phyloP scores from a whole-genome alignment of 37 sponge, comb jelly and placozoan species.

The Tethya wilhelma region DNA sequence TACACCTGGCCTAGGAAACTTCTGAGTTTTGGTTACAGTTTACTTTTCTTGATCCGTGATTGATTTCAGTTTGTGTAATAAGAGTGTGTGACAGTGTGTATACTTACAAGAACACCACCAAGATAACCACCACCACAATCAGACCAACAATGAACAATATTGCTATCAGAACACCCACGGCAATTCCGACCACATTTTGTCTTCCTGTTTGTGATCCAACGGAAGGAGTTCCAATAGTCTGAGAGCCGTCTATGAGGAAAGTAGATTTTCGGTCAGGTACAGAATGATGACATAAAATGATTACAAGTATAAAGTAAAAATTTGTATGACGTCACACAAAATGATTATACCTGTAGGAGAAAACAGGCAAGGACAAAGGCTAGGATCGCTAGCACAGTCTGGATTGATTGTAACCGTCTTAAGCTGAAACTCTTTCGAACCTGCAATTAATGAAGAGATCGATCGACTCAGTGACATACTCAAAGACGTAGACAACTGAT shows the following conservation, averaged over 20 bases:
- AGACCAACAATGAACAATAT: background rate
- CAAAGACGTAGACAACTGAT: no score
- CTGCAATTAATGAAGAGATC: background rate
- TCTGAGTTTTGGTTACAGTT: no score
- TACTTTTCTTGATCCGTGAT: no score
- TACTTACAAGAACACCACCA: background rate
- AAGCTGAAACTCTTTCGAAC: background rate
- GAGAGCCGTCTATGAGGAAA: no score
- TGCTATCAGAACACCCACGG: background rate
- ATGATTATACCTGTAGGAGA: constrained; percentile 4
- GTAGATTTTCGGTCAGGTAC: no score
- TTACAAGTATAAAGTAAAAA: background rate
- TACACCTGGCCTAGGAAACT: no score
- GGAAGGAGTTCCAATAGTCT: no score
- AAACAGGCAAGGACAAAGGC: constrained; percentile 32
- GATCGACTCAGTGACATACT: background rate
- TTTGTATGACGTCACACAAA: background rate
- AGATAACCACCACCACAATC: background rate
- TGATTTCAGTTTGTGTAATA: no score
- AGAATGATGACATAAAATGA: no score
- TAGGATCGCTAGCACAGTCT: constrained; percentile 37
- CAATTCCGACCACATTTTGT: background rate
- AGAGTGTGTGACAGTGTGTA: no score
- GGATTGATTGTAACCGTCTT: constrained; percentile 12
- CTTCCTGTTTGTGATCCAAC: no score